Percentiles rank a stretch among this genome's conserved stretches.
phyloP scores from a whole-genome alignment of 2,888 invertebrate genomes.

The Ochropacha duplaris region DNA sequence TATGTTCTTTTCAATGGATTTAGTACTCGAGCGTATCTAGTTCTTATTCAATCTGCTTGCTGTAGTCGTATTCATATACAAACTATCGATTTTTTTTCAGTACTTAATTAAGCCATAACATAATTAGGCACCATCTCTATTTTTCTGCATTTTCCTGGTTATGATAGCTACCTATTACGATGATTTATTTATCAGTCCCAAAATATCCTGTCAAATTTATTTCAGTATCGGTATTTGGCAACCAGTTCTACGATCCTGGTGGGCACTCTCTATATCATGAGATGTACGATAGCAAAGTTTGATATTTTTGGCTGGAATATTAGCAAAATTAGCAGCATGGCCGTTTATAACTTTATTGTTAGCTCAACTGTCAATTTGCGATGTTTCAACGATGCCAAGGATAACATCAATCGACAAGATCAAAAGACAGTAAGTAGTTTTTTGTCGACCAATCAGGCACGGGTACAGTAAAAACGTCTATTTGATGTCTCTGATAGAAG shows the following conservation, averaged over 20 bases:
- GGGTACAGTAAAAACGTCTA: neutral
- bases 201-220: neutral
- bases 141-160: too few relatives aligned
- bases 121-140: too few relatives aligned
- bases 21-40: too few relatives aligned
- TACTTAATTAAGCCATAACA: too few relatives aligned
- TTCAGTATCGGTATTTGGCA: neutral
- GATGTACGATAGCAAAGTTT: neutral
- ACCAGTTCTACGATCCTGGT: neutral
- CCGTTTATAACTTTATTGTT: neutral
- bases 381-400: constrained; percentile 5
- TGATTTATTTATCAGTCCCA: neutral
- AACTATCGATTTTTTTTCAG: too few relatives aligned
- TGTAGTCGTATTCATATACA: too few relatives aligned
- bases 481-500: neutral
- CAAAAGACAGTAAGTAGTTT: constrained; percentile 2
- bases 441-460: neutral
- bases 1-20: too few relatives aligned
- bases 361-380: constrained; percentile 1
- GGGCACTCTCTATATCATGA: neutral
- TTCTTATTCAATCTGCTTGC: too few relatives aligned
- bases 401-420: constrained; percentile 7
- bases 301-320: constrained; percentile 1
- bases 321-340: neutral
- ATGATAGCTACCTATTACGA: too few relatives aligned